Percentiles rank a stretch among this genome's conserved stretches.
Conservation (phyloP, 23 tunicate genomes). For the Styela clava region DNA sequence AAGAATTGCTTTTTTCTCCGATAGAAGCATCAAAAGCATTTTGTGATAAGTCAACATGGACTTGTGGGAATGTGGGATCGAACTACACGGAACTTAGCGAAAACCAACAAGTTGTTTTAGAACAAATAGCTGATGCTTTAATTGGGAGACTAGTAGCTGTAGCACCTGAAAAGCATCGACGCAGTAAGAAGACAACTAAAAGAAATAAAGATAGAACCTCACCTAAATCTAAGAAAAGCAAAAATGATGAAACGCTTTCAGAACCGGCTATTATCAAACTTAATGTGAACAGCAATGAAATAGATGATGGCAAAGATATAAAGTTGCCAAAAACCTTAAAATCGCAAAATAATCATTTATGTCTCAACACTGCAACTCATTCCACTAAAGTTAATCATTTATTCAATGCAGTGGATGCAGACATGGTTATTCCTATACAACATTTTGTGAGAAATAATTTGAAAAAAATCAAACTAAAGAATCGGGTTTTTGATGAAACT, state of each 20-base stretch:
- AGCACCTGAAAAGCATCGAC: constrained; percentile 7
- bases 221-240: background rate
- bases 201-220: background rate
- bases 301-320: background rate
- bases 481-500: background rate
- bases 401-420: background rate
- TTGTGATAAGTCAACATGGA: constrained; percentile 21
- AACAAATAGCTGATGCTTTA: constrained; percentile 70
- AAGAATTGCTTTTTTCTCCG: constrained; percentile 65
- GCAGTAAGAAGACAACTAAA: background rate
- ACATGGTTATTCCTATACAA: background rate
- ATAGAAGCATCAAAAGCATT: background rate
- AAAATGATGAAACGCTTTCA: background rate
- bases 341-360: constrained; percentile 1
- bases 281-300: background rate
- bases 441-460: background rate
- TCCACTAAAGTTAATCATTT: background rate
- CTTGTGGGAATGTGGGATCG: constrained; percentile 12
- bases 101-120: constrained; percentile 47
- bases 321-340: background rate
- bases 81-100: constrained; percentile 32
- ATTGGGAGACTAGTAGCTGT: constrained; percentile 2
- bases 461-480: background rate
- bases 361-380: background rate
- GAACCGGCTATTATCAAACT: background rate